Evolutionary conservation across 1,140 invertebrate species (phyloP).

Genomic region (Fopius arisanus): DNA sequence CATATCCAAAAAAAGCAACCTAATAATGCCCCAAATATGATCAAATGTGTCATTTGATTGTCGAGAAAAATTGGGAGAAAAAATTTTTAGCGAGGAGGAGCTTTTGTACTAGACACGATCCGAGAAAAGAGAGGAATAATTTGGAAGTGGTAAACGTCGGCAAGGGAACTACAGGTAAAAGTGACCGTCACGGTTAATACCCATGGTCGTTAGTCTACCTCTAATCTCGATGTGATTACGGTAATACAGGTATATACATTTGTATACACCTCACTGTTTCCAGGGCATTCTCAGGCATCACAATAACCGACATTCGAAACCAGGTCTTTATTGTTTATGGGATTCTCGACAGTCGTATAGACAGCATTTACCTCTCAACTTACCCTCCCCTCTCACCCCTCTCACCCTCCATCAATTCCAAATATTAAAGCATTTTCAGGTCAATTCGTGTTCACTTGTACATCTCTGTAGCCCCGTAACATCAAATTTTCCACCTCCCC

Average conservation of each 20-base stretch:
- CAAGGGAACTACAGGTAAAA: background rate
- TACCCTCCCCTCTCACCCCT: background rate
- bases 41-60: too few species aligned
- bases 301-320: background rate
- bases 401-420: background rate
- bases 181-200: conserved; percentile 2
- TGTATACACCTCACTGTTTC: background rate
- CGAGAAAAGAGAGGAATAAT: background rate
- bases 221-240: background rate
- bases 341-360: background rate
- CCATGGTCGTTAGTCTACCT: background rate
- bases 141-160: background rate
- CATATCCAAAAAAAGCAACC: too few species aligned
- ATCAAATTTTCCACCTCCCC: background rate
- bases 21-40: too few species aligned
- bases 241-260: background rate
- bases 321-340: background rate
- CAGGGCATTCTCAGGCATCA: background rate
- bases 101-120: background rate
- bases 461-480: background rate
- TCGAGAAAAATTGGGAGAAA: too few species aligned
- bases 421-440: background rate
- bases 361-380: background rate
- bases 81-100: too few species aligned
- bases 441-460: background rate